Evolutionary conservation across 2,113 vertebrate genomes (phyloP).

Genomic region (Pongo abelii): DNA sequence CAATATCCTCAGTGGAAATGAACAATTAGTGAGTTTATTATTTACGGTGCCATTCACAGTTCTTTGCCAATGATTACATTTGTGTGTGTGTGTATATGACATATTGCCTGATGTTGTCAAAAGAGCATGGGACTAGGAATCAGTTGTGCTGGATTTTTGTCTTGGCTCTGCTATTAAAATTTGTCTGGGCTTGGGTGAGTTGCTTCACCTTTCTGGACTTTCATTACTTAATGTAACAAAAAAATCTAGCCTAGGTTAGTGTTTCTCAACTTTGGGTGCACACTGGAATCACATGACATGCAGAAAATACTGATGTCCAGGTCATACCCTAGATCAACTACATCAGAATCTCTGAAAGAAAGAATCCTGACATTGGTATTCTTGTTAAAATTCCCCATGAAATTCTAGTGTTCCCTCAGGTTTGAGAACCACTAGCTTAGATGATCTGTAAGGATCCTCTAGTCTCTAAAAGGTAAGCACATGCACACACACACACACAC

Average conservation of each 20-base stretch:
- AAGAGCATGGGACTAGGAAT: constrained; percentile 3
- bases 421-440: not conserved
- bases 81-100: not conserved
- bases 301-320: not conserved
- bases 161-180: not conserved
- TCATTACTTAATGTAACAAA: not conserved
- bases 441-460: not conserved
- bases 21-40: constrained; percentile 13
- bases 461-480: not conserved
- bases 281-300: not conserved
- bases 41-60: not conserved
- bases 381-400: not conserved
- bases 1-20: not conserved
- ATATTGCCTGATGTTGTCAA: not conserved
- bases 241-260: not conserved
- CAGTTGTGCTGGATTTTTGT: not conserved
- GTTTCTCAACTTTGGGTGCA: not conserved
- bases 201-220: not conserved
- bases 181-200: not conserved
- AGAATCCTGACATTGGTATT: not conserved
- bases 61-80: constrained; percentile 53
- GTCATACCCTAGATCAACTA: not conserved
- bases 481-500: not conserved
- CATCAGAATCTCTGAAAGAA: not conserved
- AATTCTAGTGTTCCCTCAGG: not conserved